These are phyloP conservation scores for Anolis carolinensis DNA, from an alignment of 2,113 vertebrate species.

Conservation along the genomic window DNA sequence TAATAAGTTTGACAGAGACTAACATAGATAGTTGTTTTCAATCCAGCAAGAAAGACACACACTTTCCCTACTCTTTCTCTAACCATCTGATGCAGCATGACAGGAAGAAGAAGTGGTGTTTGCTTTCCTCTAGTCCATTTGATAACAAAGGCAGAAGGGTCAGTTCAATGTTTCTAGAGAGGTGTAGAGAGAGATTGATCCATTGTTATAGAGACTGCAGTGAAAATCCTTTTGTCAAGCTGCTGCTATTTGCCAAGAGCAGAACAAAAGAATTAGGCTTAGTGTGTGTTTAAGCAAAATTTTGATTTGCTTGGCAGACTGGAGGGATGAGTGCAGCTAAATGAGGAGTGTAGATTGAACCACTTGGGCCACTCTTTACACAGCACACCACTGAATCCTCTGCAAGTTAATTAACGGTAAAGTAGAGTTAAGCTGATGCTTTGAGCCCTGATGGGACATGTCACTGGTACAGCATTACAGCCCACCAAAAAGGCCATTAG, in stretches of 20 bases:
- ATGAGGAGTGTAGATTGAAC: not conserved
- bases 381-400: not conserved
- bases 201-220: not conserved
- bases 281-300: conserved; percentile 9
- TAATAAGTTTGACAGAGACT: not conserved
- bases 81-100: not conserved
- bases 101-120: not conserved
- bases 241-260: not conserved
- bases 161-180: not conserved
- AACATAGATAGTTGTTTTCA: not conserved
- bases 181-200: not conserved
- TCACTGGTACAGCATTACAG: not conserved
- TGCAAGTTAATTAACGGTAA: conserved; percentile 15
- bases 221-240: conserved; percentile 3
- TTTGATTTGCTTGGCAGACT: conserved; percentile 5
- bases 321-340: not conserved
- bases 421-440: not conserved
- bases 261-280: not conserved
- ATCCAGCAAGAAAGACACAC: not conserved
- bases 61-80: not conserved
- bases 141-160: conserved; percentile 8
- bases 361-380: not conserved
- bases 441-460: not conserved
- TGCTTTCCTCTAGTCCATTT: conserved; percentile 18
- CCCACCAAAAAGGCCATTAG: not conserved